A percentile compares a stretch with the other conserved stretches of the same genome.
These are phyloP conservation scores for Lissocephala sabroskyi DNA, from an alignment of 2,888 invertebrate genomes.

Conservation along the genomic window DNA sequence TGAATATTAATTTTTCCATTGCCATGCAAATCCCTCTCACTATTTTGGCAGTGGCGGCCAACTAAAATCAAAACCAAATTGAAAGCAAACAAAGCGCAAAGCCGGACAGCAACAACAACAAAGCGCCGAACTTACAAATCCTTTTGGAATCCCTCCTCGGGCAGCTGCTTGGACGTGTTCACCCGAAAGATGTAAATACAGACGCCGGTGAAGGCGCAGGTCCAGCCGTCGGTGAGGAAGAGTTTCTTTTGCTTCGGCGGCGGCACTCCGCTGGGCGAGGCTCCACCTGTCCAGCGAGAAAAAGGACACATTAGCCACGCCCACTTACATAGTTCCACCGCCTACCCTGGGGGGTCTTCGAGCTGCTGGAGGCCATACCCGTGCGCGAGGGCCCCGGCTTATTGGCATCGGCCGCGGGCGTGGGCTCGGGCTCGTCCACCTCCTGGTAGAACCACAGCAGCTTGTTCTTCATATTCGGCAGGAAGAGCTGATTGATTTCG, in stretches of 20 bases:
- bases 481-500: slow-evolving; percentile 89
- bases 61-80: slow-evolving; percentile 23
- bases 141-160: slow-evolving; percentile 94
- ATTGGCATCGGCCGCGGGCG: slow-evolving; percentile 70
- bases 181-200: slow-evolving; percentile 91
- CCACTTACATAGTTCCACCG: not conserved
- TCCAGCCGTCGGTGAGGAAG: slow-evolving; percentile 89
- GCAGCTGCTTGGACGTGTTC: slow-evolving; percentile 86
- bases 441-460: slow-evolving; percentile 93
- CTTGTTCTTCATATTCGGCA: slow-evolving; percentile 88
- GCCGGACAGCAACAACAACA: slow-evolving; percentile 3
- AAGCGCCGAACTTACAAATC: slow-evolving; percentile 75
- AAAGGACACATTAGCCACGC: no score
- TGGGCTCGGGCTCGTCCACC: slow-evolving; percentile 79
- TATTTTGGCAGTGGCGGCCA: no score
- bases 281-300: slow-evolving; percentile 50
- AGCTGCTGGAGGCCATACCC: slow-evolving; percentile 72
- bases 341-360: slow-evolving; percentile 72
- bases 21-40: no score
- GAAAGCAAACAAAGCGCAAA: slow-evolving; percentile 1
- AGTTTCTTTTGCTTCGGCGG: slow-evolving; percentile 80
- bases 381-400: slow-evolving; percentile 74
- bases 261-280: slow-evolving; percentile 69
- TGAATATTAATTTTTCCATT: no score
- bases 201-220: slow-evolving; percentile 84